Evolutionary conservation across 2,888 invertebrate genomes (phyloP), one percentile per base, ranked within the genome.

Genomic region (Agrilus mali): DNA sequence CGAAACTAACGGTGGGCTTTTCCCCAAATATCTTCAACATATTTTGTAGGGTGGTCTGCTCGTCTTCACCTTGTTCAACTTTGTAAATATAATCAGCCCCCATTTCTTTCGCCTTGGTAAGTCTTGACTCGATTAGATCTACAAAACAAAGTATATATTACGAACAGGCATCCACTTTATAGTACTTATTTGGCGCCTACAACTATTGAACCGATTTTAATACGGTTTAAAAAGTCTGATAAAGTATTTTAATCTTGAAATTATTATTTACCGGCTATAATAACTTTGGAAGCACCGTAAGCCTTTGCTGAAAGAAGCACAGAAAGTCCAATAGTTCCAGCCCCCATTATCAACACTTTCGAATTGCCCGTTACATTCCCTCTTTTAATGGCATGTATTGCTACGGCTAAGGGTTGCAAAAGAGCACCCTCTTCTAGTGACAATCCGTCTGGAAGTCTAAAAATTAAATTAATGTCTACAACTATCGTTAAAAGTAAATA

Each of bases 371-470:
- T 69, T 13, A 94, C 75, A 2, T 77, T 77, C 7, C 82, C 90
- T 48, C 89, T 77, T 22, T 80, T 74, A 56, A 92, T 92, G 41
- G 90, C 88, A 67, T 92, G 89, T 1, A 93, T 84, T 6, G 82
- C 93, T 31, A 93, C 92, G 0, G 89, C 78, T 10, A 95, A 66
- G 0, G 94, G 94, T 61, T 95, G 94, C 44, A 92, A 63, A 1
- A 94, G 60, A 0, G 93, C 93, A 2, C 88, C 94, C 63, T 94
- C 93, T 58, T 92, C 93, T 70, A 87, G 77, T 0, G 75, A 73
- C 16, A 95, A 82, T 65, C 89, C 75, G 55, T 88, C 83, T 0
- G 94, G 93, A 13, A 94, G 65, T 60, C 87, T 88, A 57, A 38
- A 47, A 49, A 10, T 10, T 14, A 6, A 35, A 32, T 7, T 7